Evolutionary conservation across 2,113 vertebrate species (phyloP).

Genomic region (Centrocercus urophasianus): DNA sequence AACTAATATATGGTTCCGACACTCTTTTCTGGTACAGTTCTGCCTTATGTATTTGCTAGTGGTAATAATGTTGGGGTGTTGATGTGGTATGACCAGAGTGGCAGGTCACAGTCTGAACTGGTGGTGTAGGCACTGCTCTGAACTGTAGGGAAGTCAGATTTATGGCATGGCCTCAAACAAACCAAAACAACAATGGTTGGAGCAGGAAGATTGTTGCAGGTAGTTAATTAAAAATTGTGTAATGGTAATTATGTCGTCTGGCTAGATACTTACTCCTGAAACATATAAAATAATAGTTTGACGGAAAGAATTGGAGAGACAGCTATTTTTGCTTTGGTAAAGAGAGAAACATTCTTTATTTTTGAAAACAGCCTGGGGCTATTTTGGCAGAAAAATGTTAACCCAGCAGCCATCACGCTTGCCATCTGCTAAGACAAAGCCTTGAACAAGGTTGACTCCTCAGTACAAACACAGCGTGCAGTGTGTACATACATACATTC

Average conservation of each 20-base stretch:
- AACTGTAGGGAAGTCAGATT: neutral
- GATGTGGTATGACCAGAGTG: neutral
- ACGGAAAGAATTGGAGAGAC: neutral
- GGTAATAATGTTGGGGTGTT: neutral
- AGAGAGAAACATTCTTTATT: conserved; percentile 27
- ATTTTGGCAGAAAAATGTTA: conserved; percentile 29
- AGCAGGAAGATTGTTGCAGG: neutral
- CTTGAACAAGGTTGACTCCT: neutral
- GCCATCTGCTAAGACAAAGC: conserved; percentile 33
- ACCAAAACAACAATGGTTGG: neutral
- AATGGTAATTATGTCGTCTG: conserved; percentile 20
- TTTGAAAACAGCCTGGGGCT: conserved; percentile 38
- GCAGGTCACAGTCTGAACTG: neutral
- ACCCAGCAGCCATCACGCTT: neutral
- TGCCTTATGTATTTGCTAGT: neutral
- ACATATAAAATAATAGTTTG: neutral
- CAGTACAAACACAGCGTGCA: neutral
- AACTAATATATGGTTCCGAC: neutral
- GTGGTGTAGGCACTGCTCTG: neutral
- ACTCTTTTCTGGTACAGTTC: neutral
- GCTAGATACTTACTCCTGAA: neutral
- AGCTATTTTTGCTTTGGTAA: conserved; percentile 10
- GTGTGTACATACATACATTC: rapidly evolving
- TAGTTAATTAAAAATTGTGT: conserved; percentile 44
- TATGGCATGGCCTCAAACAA: neutral